These are phyloP conservation scores for Ranitomeya variabilis DNA, from an alignment of 2,113 vertebrate genomes.

Conservation along the genomic window DNA sequence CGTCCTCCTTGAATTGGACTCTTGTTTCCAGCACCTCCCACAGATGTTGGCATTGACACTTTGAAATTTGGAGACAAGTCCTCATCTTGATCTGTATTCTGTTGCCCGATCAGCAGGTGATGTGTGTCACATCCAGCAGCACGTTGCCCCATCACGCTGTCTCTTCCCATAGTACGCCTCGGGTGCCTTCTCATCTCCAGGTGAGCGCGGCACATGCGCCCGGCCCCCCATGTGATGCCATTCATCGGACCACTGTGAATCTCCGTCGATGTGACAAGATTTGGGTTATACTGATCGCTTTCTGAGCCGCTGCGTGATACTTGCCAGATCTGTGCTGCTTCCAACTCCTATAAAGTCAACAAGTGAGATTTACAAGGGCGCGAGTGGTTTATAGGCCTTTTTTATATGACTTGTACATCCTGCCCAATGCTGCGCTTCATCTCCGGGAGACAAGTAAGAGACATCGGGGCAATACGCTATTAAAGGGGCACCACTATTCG, in stretches of 20 bases:
- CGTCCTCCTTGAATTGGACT: too few relatives aligned
- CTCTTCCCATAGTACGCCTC: neutral
- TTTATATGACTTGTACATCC: conserved; percentile 27
- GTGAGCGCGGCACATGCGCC: neutral
- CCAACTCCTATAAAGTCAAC: neutral
- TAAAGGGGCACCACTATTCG: neutral
- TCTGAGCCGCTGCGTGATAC: neutral
- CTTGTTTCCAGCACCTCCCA: too few relatives aligned
- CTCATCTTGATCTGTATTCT: too few relatives aligned
- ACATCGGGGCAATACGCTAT: too few relatives aligned
- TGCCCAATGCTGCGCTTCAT: neutral
- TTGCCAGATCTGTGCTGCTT: neutral
- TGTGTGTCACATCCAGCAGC: neutral
- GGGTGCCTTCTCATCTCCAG: neutral
- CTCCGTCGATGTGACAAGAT: neutral
- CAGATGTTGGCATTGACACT: too few relatives aligned
- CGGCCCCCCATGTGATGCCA: neutral
- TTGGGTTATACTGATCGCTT: neutral
- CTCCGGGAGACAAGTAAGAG: neutral
- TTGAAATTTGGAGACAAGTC: too few relatives aligned
- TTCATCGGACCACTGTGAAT: neutral
- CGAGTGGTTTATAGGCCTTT: conserved; percentile 10
- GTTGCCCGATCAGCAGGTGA: too few relatives aligned
- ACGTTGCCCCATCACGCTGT: neutral
- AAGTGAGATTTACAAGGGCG: neutral